These are phyloP conservation scores for honey bee (Apis mellifera) DNA, from an alignment of 1,140 invertebrate genomes.

Conservation along the genomic window Amel_HAv3.1 CM009931.2:2277501-2278000, in stretches of 20 bases:
- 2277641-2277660: slow-evolving; percentile 83
- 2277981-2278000: no score
- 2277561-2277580: slow-evolving; percentile 85
- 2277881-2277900: no score
- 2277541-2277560: slow-evolving; percentile 86
- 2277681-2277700: slow-evolving; percentile 81
- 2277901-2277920: no score
- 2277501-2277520: slow-evolving; percentile 84
- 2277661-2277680: slow-evolving; percentile 81
- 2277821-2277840: no score
- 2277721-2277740: slow-evolving; percentile 77
- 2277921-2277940: no score
- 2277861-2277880: no score
- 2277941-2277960: no score
- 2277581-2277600: slow-evolving; percentile 84
- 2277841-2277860: no score
- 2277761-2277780: slow-evolving; percentile 82
- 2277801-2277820: no score
- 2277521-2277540: slow-evolving; percentile 84
- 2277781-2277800: slow-evolving; percentile 83
- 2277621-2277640: slow-evolving; percentile 86
- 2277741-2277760: slow-evolving; percentile 72
- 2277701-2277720: slow-evolving; percentile 75
- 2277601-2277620: slow-evolving; percentile 86
- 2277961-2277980: no score